Conservation (phyloP, 2,888 invertebrate genomes). For the Geophilus truncorum region DNA sequence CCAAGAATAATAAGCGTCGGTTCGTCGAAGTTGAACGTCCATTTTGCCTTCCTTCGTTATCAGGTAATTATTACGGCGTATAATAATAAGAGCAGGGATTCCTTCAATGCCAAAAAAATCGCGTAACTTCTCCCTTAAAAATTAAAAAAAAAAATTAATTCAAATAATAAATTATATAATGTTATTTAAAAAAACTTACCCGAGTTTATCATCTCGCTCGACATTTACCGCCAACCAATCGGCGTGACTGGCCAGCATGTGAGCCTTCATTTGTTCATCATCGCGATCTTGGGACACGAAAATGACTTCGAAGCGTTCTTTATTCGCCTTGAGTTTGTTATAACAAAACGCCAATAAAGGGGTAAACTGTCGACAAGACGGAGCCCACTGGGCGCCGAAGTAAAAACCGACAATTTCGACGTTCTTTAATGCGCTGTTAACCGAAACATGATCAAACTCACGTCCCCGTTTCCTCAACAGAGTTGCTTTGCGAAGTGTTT, state of each 20-base stretch:
- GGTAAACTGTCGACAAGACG: constrained; percentile 37
- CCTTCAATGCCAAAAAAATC: constrained; percentile 46
- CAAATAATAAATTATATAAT: neutral
- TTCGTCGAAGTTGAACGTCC: neutral
- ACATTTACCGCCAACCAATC: constrained; percentile 44
- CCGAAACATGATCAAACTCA: neutral
- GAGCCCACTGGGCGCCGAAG: constrained; percentile 36
- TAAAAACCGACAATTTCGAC: neutral
- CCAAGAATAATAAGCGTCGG: neutral
- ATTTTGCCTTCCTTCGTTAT: neutral
- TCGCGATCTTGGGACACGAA: constrained; percentile 52
- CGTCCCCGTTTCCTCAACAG: neutral
- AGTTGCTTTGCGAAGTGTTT: neutral
- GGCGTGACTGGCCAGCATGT: constrained; percentile 51
- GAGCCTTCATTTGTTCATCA: constrained; percentile 45
- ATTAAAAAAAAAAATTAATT: no score
- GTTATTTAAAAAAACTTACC: neutral
- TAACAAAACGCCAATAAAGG: constrained; percentile 40
- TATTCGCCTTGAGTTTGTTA: constrained; percentile 42
- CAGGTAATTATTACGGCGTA: constrained; percentile 37
- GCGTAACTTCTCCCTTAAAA: neutral
- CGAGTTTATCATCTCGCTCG: neutral
- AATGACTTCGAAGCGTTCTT: constrained; percentile 50
- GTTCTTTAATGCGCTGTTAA: neutral
- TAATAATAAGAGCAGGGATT: constrained; percentile 50